phyloP scores from a whole-genome alignment of 2,113 vertebrate genomes.

The Ciconia boyciana region DNA sequence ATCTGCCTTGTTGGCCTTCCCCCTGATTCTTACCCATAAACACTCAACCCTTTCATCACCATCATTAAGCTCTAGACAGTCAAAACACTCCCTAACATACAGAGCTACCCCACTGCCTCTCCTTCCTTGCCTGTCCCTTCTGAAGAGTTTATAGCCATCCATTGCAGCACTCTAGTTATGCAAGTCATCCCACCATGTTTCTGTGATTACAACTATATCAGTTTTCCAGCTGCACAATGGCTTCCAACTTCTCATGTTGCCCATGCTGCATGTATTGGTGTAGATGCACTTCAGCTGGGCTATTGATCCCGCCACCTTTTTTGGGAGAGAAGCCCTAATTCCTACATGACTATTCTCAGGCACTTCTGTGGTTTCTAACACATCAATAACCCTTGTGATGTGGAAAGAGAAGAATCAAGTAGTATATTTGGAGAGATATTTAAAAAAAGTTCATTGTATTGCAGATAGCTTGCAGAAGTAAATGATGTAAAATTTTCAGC shows the following conservation, averaged over 20 bases:
- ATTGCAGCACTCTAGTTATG: background rate
- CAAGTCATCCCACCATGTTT: background rate
- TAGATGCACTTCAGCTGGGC: background rate
- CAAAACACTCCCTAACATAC: background rate
- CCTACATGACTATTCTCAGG: accelerated
- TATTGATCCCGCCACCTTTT: background rate
- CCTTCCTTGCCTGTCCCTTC: background rate
- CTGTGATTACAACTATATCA: background rate
- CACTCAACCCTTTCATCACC: background rate
- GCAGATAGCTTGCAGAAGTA: background rate
- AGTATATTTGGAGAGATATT: background rate
- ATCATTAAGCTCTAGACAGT: background rate
- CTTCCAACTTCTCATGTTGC: background rate
- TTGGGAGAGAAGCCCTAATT: background rate
- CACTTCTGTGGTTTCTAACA: background rate
- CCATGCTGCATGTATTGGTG: background rate
- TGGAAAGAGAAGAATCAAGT: background rate
- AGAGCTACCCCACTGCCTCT: background rate
- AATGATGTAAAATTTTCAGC: background rate
- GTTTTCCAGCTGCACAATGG: background rate
- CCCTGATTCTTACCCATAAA: background rate
- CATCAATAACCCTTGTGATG: background rate
- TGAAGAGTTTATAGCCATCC: background rate
- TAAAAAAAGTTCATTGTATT: background rate
- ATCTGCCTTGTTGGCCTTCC: background rate